Evolutionary conservation across 2,888 invertebrate genomes (phyloP).

Genomic region (Eristalis intricaria): DNA sequence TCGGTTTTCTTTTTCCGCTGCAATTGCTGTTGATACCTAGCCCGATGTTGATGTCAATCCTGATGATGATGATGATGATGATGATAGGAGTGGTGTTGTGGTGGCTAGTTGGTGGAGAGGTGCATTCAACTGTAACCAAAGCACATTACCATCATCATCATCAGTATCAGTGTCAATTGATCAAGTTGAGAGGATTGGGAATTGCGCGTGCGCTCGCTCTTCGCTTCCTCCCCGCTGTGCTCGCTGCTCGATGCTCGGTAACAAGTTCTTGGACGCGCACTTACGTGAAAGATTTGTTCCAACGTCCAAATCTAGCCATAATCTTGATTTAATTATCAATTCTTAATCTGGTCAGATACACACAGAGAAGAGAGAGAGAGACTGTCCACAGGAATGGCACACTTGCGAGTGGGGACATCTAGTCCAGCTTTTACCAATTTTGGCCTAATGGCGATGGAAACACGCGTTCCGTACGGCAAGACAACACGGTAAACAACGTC

Average conservation of each 20-base stretch:
- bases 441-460: conserved; percentile 64
- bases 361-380: background rate
- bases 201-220: conserved; percentile 32
- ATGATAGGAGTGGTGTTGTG: background rate
- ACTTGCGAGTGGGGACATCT: conserved; percentile 23
- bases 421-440: conserved; percentile 61
- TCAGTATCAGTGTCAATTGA: conserved; percentile 59
- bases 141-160: conserved; percentile 34
- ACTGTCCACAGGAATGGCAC: conserved; percentile 10
- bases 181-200: conserved; percentile 49
- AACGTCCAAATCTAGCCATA: conserved; percentile 56
- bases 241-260: background rate
- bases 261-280: background rate
- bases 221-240: background rate
- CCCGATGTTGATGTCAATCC: conserved; percentile 19
- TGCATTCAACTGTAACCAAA: conserved; percentile 37
- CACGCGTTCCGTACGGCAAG: conserved; percentile 50
- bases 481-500: background rate
- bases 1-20: conserved; percentile 34
- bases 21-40: conserved; percentile 7
- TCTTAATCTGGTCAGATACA: conserved; percentile 52
- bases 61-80: conserved; percentile 16
- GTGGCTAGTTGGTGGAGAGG: background rate
- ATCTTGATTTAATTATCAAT: conserved; percentile 65
- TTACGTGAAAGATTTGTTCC: conserved; percentile 45